Conservation (phyloP, 1,140 invertebrate species). For the Drosophila grimshawi region DNA sequence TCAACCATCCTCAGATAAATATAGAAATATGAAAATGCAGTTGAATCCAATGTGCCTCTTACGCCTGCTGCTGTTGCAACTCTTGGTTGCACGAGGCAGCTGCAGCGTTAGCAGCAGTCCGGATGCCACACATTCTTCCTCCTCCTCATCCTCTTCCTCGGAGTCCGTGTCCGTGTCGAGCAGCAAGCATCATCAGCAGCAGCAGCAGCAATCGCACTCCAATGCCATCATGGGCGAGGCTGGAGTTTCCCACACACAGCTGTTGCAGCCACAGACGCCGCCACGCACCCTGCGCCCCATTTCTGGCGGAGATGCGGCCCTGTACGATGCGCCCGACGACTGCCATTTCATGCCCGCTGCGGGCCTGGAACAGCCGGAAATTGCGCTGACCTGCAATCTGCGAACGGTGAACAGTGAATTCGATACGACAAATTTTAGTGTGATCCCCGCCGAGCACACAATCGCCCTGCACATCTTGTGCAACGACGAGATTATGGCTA, state of each 20-base stretch:
- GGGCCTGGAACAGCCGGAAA: slow-evolving; percentile 86
- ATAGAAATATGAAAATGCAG: slow-evolving; percentile 15
- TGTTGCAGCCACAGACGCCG: slow-evolving; percentile 62
- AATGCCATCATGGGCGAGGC: slow-evolving; percentile 82
- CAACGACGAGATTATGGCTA: slow-evolving; percentile 90
- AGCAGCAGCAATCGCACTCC: slow-evolving; percentile 67
- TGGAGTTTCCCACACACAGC: slow-evolving; percentile 71
- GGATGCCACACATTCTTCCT: neutral
- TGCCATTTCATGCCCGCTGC: slow-evolving; percentile 85
- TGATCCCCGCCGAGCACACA: slow-evolving; percentile 93
- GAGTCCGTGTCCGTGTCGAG: neutral
- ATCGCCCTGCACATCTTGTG: slow-evolving; percentile 91
- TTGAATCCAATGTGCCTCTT: slow-evolving; percentile 33
- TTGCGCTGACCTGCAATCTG: slow-evolving; percentile 91
- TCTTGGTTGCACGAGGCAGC: neutral
- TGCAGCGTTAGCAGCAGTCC: slow-evolving; percentile 15
- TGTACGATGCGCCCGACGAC: slow-evolving; percentile 92
- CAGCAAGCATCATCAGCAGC: slow-evolving; percentile 44
- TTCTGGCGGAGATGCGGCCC: slow-evolving; percentile 53
- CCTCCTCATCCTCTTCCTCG: neutral
- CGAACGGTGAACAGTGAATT: slow-evolving; percentile 92
- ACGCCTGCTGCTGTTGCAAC: slow-evolving; percentile 25
- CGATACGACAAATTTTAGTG: slow-evolving; percentile 94
- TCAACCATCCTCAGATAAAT: neutral
- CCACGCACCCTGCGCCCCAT: slow-evolving; percentile 59